phyloP scores from a whole-genome alignment of 2,888 invertebrate species.

The Parnassius glacialis region DNA sequence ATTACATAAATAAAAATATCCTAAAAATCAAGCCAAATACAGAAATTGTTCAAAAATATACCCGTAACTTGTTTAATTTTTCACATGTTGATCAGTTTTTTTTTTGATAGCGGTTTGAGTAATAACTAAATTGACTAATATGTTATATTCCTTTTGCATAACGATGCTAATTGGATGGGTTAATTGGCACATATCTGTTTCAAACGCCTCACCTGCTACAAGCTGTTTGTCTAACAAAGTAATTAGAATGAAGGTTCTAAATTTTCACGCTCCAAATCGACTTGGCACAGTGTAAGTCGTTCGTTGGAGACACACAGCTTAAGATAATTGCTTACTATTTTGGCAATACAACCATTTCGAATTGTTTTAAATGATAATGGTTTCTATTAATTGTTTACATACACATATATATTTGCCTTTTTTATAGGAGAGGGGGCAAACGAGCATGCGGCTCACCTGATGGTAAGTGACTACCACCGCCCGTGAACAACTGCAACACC shows the following conservation, averaged over 20 bases:
- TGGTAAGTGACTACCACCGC: too few relatives aligned
- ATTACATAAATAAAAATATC: too few relatives aligned
- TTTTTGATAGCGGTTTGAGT: conserved; percentile 12
- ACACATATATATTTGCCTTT: too few relatives aligned
- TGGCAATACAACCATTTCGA: too few relatives aligned
- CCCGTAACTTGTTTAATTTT: conserved; percentile 11
- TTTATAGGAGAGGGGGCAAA: too few relatives aligned
- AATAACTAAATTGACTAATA: conserved; percentile 29
- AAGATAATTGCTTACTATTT: background rate
- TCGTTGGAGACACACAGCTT: conserved; percentile 31
- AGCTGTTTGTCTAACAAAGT: conserved; percentile 48
- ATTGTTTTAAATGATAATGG: too few relatives aligned
- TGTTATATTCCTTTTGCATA: conserved; percentile 31
- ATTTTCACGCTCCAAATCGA: conserved; percentile 39
- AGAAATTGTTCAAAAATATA: conserved; percentile 11
- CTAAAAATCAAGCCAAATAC: background rate
- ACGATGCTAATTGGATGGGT: conserved; percentile 45
- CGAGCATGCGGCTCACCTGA: too few relatives aligned
- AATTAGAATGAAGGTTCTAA: conserved; percentile 46
- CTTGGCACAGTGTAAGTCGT: conserved; percentile 17
- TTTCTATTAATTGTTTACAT: too few relatives aligned
- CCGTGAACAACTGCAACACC: too few relatives aligned
- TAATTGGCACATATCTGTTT: conserved; percentile 43
- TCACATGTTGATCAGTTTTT: conserved; percentile 17
- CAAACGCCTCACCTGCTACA: conserved; percentile 35